Evolutionary conservation across 1,140 invertebrate genomes (phyloP).

Genomic region (Bombus polaris): DNA sequence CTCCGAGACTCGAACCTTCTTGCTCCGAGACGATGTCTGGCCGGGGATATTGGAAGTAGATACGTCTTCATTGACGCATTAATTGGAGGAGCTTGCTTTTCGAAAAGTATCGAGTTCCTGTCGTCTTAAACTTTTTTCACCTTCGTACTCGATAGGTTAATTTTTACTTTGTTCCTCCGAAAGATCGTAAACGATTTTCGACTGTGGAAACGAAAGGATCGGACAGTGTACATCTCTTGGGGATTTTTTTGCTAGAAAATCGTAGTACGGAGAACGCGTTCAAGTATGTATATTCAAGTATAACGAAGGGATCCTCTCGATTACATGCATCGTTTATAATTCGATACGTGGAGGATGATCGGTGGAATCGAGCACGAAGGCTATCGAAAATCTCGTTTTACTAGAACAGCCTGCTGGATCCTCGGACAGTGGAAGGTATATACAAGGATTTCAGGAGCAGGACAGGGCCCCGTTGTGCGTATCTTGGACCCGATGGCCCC

Average conservation of each 20-base stretch:
- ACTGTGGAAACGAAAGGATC: neutral
- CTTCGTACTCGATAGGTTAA: neutral
- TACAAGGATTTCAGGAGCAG: conserved; percentile 64
- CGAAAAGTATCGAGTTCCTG: neutral
- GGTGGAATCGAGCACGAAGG: conserved; percentile 5
- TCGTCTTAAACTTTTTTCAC: neutral
- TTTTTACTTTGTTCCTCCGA: neutral
- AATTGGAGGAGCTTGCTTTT: conserved; percentile 10
- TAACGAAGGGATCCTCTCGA: conserved; percentile 17
- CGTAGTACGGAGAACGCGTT: neutral
- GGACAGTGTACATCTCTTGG: no score
- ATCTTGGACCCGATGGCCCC: conserved; percentile 55
- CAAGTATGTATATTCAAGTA: neutral
- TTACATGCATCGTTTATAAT: conserved; percentile 43
- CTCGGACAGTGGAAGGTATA: conserved; percentile 13
- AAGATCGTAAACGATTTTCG: neutral
- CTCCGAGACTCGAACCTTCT: neutral
- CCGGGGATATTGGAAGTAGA: conserved; percentile 18
- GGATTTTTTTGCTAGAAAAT: neutral
- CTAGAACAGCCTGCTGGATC: conserved; percentile 31
- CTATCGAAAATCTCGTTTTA: conserved; percentile 51
- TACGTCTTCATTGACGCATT: conserved; percentile 44
- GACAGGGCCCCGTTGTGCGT: conserved; percentile 49
- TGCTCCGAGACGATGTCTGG: neutral
- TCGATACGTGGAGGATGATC: conserved; percentile 37